Evolutionary conservation across 2,888 invertebrate species (phyloP).

Genomic region (Emesis russula): DNA sequence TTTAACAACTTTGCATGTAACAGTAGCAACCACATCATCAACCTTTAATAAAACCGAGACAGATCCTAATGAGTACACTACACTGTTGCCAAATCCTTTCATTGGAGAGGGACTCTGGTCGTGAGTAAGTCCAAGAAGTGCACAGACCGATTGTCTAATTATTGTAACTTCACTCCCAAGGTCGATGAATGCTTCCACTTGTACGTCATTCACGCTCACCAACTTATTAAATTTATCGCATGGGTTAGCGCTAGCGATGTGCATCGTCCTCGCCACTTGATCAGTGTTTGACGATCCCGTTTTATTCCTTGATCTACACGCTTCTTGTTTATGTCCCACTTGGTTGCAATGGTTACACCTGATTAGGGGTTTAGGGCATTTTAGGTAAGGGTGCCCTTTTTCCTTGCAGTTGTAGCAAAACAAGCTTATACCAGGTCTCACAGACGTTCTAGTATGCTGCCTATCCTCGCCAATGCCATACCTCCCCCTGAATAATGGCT

Average conservation of each 20-base stretch:
- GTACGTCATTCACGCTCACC: neutral
- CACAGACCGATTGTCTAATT: constrained; percentile 33
- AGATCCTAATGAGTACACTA: constrained; percentile 57
- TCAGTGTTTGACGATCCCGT: too few relatives aligned
- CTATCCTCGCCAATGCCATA: neutral
- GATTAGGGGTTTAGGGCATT: too few relatives aligned
- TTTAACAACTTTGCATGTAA: constrained; percentile 64
- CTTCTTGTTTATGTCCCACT: too few relatives aligned
- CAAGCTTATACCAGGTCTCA: neutral
- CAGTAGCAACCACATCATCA: constrained; percentile 43
- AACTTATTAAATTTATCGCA: constrained; percentile 33
- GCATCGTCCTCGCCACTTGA: constrained; percentile 9
- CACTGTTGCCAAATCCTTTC: constrained; percentile 78
- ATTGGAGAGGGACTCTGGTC: constrained; percentile 42
- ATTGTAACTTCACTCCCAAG: constrained; percentile 55
- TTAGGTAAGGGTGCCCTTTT: neutral
- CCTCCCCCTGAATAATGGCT: neutral
- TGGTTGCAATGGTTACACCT: too few relatives aligned
- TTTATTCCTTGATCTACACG: too few relatives aligned
- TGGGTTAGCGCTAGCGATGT: neutral
- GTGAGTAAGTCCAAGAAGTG: constrained; percentile 41
- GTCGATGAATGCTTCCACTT: constrained; percentile 36
- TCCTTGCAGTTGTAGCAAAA: constrained; percentile 45
- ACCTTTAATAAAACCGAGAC: constrained; percentile 21
- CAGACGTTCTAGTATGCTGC: neutral